Evolutionary conservation across 2,113 vertebrate genomes (phyloP).

Genomic region (Diglossa brunneiventris): DNA sequence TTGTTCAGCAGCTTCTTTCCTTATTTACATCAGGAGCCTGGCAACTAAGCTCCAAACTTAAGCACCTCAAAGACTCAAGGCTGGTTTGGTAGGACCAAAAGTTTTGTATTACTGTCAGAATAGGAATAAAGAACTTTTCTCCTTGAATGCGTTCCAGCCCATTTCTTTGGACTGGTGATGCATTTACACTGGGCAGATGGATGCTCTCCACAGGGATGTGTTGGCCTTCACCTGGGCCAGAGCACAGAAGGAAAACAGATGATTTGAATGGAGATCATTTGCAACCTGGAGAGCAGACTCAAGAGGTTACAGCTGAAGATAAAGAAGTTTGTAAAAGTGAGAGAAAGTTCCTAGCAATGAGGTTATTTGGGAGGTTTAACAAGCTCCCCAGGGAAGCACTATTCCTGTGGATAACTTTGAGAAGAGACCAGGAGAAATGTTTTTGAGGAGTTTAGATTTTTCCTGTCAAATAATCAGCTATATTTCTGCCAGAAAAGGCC

Average conservation of each 20-base stretch:
- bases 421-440: not conserved
- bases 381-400: conserved; percentile 7
- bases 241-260: not conserved
- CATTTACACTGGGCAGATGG: not conserved
- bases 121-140: not conserved
- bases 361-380: conserved; percentile 13
- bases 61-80: not conserved
- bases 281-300: not conserved
- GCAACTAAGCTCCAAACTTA: not conserved
- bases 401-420: not conserved
- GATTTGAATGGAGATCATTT: not conserved
- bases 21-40: not conserved
- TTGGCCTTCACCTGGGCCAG: not conserved
- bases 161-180: not conserved
- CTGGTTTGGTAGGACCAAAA: not conserved
- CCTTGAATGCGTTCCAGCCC: not conserved
- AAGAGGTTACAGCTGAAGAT: not conserved
- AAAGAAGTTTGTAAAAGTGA: not conserved
- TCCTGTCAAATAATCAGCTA: not conserved
- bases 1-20: not conserved
- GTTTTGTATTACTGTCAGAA: not conserved
- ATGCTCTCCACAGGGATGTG: not conserved
- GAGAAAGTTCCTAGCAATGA: not conserved
- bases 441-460: not conserved
- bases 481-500: not conserved